Conservation (phyloP, 2,113 vertebrate genomes). For the Mohoua ochrocephala region DNA sequence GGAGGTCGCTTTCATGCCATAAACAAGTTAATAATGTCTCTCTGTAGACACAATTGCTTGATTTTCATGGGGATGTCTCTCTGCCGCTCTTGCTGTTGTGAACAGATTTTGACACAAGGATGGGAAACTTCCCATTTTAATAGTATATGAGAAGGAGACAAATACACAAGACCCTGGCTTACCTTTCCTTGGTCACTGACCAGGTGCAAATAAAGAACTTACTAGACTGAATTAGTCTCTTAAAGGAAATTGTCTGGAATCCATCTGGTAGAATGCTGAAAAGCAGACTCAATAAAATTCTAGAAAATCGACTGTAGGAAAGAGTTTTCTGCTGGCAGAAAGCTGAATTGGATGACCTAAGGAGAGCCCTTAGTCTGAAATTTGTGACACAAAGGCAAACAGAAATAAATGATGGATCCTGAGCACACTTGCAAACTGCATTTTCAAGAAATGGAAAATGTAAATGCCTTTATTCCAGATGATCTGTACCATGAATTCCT, state of each 20-base stretch:
- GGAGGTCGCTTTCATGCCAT: neutral
- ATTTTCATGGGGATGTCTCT: neutral
- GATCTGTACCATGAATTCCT: neutral
- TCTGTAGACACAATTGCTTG: neutral
- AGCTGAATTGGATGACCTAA: neutral
- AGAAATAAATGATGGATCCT: neutral
- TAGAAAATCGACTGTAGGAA: neutral
- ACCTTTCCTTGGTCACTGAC: neutral
- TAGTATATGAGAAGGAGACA: neutral
- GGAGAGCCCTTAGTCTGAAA: neutral
- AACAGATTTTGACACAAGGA: neutral
- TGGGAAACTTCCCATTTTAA: neutral
- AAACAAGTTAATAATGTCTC: neutral
- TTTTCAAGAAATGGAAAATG: neutral
- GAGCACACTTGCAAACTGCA: neutral
- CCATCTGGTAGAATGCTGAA: neutral
- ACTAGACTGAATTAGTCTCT: slow-evolving; percentile 4
- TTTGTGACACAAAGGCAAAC: neutral
- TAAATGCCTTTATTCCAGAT: neutral
- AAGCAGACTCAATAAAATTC: slow-evolving; percentile 10
- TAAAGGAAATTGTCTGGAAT: slow-evolving; percentile 24
- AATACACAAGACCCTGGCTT: neutral
- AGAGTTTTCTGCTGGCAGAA: slow-evolving; percentile 9
- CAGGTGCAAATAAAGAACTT: neutral
- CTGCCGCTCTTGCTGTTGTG: neutral